These are phyloP conservation scores for Enteromius trimaculatus DNA, from an alignment of 2,797 vertebrate species.

Conservation along the genomic window DNA sequence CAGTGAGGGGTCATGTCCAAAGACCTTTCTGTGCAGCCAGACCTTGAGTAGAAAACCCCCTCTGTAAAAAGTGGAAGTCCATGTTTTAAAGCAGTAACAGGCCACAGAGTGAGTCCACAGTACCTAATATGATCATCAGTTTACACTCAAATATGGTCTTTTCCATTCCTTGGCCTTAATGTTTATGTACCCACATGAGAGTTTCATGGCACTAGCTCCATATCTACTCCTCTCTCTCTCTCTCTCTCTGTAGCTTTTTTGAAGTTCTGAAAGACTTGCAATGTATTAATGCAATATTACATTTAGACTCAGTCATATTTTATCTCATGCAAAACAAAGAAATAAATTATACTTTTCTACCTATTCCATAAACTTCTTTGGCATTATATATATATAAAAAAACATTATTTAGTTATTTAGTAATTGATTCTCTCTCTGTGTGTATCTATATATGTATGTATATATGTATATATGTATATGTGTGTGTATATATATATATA, in stretches of 20 bases:
- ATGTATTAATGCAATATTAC: neutral
- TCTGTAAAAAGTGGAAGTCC: constrained; percentile 46
- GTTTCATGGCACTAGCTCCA: constrained; percentile 9
- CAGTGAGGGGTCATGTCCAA: constrained; percentile 2
- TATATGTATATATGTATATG: too few relatives aligned
- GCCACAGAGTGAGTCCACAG: constrained; percentile 58
- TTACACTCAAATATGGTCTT: constrained; percentile 64
- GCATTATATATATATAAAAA: too few relatives aligned
- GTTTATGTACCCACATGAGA: constrained; percentile 40
- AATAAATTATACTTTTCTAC: neutral
- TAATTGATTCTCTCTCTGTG: too few relatives aligned
- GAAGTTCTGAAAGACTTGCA: neutral
- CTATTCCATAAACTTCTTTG: neutral
- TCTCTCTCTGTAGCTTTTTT: neutral
- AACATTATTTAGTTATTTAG: too few relatives aligned
- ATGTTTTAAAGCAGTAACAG: constrained; percentile 59
- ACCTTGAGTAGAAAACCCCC: constrained; percentile 41
- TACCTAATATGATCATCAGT: constrained; percentile 59
- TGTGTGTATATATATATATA: too few relatives aligned
- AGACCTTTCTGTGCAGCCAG: constrained; percentile 36
- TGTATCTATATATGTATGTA: too few relatives aligned
- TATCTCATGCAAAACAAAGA: neutral
- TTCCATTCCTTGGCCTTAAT: constrained; percentile 62
- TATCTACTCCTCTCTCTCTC: constrained; percentile 10
- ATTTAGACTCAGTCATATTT: neutral